phyloP scores from a whole-genome alignment of 1,140 invertebrate genomes.

The Ooceraea biroi region DNA sequence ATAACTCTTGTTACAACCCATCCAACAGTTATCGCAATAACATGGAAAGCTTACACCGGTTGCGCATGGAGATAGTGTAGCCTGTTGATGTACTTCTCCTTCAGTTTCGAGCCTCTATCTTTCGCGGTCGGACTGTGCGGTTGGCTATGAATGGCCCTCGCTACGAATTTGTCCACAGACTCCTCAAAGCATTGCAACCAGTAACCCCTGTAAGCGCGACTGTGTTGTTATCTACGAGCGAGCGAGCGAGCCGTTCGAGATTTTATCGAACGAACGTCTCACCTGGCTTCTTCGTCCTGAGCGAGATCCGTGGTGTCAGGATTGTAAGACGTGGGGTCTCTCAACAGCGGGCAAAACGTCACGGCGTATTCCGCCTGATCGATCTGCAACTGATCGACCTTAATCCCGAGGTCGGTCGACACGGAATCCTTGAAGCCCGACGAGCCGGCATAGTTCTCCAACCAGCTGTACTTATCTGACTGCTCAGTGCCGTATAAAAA shows the following conservation, averaged over 20 bases:
- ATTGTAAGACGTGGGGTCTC: slow-evolving; percentile 89
- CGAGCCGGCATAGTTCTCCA: slow-evolving; percentile 92
- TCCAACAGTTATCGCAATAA: slow-evolving; percentile 4
- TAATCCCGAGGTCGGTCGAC: slow-evolving; percentile 83
- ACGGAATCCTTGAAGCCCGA: slow-evolving; percentile 89
- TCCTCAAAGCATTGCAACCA: slow-evolving; percentile 97
- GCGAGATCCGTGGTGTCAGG: slow-evolving; percentile 96
- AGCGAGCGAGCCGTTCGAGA: background rate
- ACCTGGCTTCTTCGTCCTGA: slow-evolving; percentile 92
- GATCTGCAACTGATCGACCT: slow-evolving; percentile 90
- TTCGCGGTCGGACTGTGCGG: slow-evolving; percentile 90
- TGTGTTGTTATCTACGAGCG: slow-evolving; percentile 5
- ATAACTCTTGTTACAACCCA: background rate
- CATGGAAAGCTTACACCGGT: slow-evolving; percentile 90
- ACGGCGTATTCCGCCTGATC: slow-evolving; percentile 89
- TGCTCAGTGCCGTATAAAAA: slow-evolving; percentile 91
- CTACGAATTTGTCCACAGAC: slow-evolving; percentile 91
- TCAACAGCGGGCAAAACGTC: slow-evolving; percentile 89
- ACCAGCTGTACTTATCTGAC: slow-evolving; percentile 90
- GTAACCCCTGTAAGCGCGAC: slow-evolving; percentile 89
- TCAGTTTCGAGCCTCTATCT: slow-evolving; percentile 93
- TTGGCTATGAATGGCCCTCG: slow-evolving; percentile 92
- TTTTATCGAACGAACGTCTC: slow-evolving; percentile 38
- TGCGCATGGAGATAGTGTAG: slow-evolving; percentile 92
- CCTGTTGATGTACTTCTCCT: slow-evolving; percentile 93